Evolutionary conservation across 2,888 invertebrate genomes (phyloP).

Genomic region (Stenichneumon culpator): DNA sequence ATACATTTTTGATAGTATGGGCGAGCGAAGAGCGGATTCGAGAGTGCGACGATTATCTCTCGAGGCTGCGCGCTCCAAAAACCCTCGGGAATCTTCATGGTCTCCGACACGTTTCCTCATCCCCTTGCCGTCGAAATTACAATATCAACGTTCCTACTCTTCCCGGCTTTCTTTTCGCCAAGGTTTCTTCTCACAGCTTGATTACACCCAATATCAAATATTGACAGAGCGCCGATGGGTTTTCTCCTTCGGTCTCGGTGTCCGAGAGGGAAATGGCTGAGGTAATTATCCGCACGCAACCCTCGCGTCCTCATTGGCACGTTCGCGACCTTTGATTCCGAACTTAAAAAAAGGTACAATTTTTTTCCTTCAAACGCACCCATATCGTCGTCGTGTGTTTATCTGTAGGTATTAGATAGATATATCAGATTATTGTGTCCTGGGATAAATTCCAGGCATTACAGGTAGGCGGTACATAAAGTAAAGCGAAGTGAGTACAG

Average conservation of each 20-base stretch:
- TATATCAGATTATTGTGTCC: no score
- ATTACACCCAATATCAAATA: slow-evolving; percentile 57
- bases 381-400: no score
- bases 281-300: background rate
- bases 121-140: slow-evolving; percentile 16
- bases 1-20: background rate
- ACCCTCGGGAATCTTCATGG: slow-evolving; percentile 33
- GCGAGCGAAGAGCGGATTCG: slow-evolving; percentile 14
- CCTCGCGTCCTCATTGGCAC: no score
- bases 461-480: no score
- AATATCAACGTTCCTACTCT: slow-evolving; percentile 37
- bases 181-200: slow-evolving; percentile 45
- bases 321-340: background rate
- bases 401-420: no score
- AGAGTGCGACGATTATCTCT: slow-evolving; percentile 41
- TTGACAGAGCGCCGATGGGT: slow-evolving; percentile 46
- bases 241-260: background rate
- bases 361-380: background rate
- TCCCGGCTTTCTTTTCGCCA: background rate
- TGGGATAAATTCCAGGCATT: no score
- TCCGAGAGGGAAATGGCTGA: background rate
- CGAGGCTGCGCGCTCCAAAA: slow-evolving; percentile 5
- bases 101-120: background rate
- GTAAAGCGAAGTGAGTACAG: no score
- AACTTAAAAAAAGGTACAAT: no score